These are phyloP conservation scores for Cotesia glomerata DNA, from an alignment of 1,140 invertebrate genomes.

Conservation along the genomic window DNA sequence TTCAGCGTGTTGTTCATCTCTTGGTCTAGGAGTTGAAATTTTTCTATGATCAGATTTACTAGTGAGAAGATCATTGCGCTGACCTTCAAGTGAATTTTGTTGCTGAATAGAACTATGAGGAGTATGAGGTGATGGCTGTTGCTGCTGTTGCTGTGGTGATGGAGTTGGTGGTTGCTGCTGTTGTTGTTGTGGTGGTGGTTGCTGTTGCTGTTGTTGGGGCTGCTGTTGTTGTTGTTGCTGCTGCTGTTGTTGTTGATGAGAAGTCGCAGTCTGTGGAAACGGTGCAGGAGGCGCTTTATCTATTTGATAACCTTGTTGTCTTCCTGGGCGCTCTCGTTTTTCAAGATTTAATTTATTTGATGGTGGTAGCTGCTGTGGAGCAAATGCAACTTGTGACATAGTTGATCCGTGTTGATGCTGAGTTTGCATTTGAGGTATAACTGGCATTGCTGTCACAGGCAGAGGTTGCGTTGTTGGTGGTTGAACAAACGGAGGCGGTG, in stretches of 20 bases:
- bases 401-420: conserved; percentile 51
- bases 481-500: conserved; percentile 57
- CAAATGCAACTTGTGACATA: conserved; percentile 54
- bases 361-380: conserved; percentile 42
- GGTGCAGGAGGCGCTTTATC: conserved; percentile 59
- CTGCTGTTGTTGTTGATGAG: conserved; percentile 12
- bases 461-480: conserved; percentile 54
- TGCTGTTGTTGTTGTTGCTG: conserved; percentile 30
- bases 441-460: conserved; percentile 39
- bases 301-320: conserved; percentile 54
- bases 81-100: conserved; percentile 52
- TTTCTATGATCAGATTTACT: conserved; percentile 56
- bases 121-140: conserved; percentile 38
- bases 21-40: conserved; percentile 48
- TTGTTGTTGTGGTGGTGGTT: conserved; percentile 38
- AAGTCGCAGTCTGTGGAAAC: conserved; percentile 52
- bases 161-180: conserved; percentile 21
- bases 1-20: conserved; percentile 65
- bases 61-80: conserved; percentile 49
- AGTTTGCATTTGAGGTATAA: conserved; percentile 58
- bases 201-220: neutral
- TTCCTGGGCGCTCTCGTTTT: conserved; percentile 56
- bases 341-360: conserved; percentile 55
- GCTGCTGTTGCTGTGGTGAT: conserved; percentile 33
- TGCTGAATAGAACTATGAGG: conserved; percentile 45